Evolutionary conservation across 1,140 invertebrate genomes (phyloP), one percentile per base, ranked within the genome.

Genomic region (Melitaea cinxia): DNA sequence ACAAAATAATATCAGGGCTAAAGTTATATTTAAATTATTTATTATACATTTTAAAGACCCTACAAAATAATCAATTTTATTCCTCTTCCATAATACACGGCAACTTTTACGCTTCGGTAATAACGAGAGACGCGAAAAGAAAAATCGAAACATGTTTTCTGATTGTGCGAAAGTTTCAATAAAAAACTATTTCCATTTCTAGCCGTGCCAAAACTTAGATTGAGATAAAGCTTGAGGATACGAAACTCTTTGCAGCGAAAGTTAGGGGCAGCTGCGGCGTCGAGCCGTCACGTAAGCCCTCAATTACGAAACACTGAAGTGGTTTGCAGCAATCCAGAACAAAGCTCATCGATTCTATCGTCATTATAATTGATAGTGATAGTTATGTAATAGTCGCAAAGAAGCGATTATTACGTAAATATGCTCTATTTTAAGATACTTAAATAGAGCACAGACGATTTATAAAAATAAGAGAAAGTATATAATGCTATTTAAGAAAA

Each of bases 231-330:
- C 88, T n/a, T 86, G 69, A 69, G 77, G 80, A 74, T 82, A 80
- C 35, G 70, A 65, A 84, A 86, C 81, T 88, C 80, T 88, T 85
- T 78, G 82, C 75, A 73, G 77, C 63, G 72, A 68, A 80, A 85
- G 78, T 84, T 85, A 70, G 68, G 74, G 82, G 67, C 85, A 87
- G 87, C 80, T 88, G 87, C 67, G 84, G 80, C 82, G 76, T 58
- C 54, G 71, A 78, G 70, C 81, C 83, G 82, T 88, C 88, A 90
- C 85, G 88, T 90, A 90, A 88, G 83, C 82, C 84, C 83, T 87
- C 88, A 90, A 88, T 90, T 90, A 90, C 85, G 82, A 86, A 89
- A 86, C 83, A 86, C 74, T 80, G 78, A 75, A 88, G 82, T 81
- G 81, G 80, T 80, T 86, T 82, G 80, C 80, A 74, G 68, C 72